phyloP scores from a whole-genome alignment of 2,888 invertebrate genomes.

The Metellina segmentata region DNA sequence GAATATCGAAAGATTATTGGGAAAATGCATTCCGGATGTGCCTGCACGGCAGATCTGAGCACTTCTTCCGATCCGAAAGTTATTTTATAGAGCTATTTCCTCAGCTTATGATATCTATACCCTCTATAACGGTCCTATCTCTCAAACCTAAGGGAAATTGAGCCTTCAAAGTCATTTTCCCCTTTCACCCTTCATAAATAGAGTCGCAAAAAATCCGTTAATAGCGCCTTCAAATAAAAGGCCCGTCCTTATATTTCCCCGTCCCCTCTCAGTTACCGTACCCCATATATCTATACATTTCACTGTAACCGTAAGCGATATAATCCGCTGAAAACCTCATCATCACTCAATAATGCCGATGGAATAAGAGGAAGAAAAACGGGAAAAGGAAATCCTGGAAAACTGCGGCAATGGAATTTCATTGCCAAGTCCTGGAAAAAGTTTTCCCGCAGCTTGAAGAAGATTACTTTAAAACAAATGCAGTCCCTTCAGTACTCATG shows the following conservation, averaged over 20 bases:
- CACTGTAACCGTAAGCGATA: conserved; percentile 48
- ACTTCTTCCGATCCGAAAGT: neutral
- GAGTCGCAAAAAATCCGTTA: conserved; percentile 49
- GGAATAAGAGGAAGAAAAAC: conserved; percentile 40
- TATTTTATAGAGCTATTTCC: conserved; percentile 40
- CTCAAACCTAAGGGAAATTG: conserved; percentile 32
- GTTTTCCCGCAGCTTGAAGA: conserved; percentile 9
- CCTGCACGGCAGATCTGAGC: neutral
- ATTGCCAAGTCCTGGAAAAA: conserved; percentile 31
- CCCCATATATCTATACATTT: conserved; percentile 38
- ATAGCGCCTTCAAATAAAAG: conserved; percentile 64
- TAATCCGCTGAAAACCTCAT: conserved; percentile 54
- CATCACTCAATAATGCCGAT: conserved; percentile 62
- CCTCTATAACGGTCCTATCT: conserved; percentile 14
- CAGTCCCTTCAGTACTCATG: conserved; percentile 20
- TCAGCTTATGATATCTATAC: conserved; percentile 4
- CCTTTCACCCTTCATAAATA: conserved; percentile 11
- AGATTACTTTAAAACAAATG: conserved; percentile 72
- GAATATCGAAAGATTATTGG: neutral
- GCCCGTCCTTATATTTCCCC: conserved; percentile 20
- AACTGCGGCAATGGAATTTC: conserved; percentile 59
- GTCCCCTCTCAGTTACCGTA: conserved; percentile 40
- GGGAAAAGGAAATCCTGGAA: conserved; percentile 46
- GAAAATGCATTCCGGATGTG: neutral
- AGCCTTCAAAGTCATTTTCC: conserved; percentile 46